Conservation (phyloP, 2,797 vertebrate species). For the Rhincodon typus region DNA sequence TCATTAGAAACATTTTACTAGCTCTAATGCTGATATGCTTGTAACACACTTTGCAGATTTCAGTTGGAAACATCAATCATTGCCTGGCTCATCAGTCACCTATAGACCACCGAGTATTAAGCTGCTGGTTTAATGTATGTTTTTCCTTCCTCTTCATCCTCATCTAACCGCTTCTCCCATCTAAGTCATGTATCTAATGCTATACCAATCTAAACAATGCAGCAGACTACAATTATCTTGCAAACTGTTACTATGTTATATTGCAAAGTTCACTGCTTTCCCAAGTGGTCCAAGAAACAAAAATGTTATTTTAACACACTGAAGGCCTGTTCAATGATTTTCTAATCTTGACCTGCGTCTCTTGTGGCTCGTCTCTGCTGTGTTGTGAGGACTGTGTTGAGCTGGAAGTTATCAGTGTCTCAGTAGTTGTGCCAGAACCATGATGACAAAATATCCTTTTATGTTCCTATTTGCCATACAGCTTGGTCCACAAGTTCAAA, state of each 20-base stretch:
- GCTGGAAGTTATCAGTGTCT: neutral
- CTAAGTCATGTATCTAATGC: neutral
- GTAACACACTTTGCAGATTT: neutral
- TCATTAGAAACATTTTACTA: neutral
- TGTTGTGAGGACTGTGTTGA: neutral
- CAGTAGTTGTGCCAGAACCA: neutral
- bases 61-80: neutral
- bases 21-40: neutral
- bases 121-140: neutral
- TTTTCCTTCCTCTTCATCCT: neutral
- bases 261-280: neutral
- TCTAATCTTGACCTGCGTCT: neutral
- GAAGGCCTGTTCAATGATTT: neutral
- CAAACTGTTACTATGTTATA: neutral
- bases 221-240: neutral
- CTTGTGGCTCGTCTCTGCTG: neutral
- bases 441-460: neutral
- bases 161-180: neutral
- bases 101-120: neutral
- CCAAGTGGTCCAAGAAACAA: neutral
- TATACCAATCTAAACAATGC: neutral
- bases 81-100: neutral
- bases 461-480: neutral
- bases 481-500: neutral
- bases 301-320: neutral